Conservation (phyloP, 2,888 invertebrate genomes). For the Chrysodeixis includens region DNA sequence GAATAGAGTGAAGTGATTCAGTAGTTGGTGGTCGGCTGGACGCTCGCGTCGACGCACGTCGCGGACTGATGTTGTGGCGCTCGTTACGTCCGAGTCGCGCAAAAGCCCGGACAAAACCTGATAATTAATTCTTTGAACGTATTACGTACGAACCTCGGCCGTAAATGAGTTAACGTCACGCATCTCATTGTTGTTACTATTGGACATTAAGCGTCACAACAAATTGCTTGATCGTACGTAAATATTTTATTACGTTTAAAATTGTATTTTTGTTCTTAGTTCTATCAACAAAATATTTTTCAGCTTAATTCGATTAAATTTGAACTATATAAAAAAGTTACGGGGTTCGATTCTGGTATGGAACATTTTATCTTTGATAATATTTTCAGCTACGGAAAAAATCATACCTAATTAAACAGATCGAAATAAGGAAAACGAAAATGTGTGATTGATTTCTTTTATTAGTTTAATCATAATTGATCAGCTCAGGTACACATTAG, state of each 20-base stretch:
- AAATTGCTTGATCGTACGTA: slow-evolving; percentile 10
- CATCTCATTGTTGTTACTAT: slow-evolving; percentile 49
- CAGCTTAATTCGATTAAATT: not conserved
- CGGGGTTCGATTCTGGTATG: no score
- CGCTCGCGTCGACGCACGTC: slow-evolving; percentile 37
- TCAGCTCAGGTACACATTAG: slow-evolving; percentile 32
- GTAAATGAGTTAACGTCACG: slow-evolving; percentile 70
- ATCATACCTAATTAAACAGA: no score
- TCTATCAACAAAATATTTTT: not conserved
- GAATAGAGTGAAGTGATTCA: slow-evolving; percentile 62
- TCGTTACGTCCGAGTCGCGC: slow-evolving; percentile 40
- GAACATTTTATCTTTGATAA: no score
- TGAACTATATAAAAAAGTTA: no score
- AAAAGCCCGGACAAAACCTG: slow-evolving; percentile 54
- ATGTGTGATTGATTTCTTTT: not conserved
- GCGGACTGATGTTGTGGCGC: slow-evolving; percentile 51
- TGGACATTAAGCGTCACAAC: slow-evolving; percentile 27
- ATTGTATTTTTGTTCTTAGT: not conserved
- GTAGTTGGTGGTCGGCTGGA: slow-evolving; percentile 60
- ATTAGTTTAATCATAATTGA: not conserved
- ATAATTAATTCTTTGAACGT: slow-evolving; percentile 82
- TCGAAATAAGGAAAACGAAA: no score
- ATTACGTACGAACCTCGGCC: slow-evolving; percentile 68
- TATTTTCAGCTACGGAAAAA: no score
- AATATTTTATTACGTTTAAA: not conserved